Conservation (phyloP, 2,797 vertebrate species). For the Macropus fuliginosus region DNA sequence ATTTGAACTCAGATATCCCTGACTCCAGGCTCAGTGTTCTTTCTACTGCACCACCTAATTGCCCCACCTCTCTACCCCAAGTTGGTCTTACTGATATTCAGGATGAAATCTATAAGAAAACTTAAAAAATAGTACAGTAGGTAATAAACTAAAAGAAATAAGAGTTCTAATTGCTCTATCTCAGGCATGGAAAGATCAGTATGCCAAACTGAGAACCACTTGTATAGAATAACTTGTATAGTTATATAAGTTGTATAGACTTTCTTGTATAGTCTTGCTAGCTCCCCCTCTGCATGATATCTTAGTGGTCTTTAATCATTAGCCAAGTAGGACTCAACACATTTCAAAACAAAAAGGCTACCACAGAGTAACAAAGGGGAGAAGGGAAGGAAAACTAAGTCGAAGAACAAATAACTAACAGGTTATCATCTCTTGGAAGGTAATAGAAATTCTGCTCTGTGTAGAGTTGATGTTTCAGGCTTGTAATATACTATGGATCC, state of each 20-base stretch:
- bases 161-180: slow-evolving; percentile 1
- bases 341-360: slow-evolving; percentile 53
- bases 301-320: neutral
- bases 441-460: neutral
- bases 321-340: slow-evolving; percentile 5
- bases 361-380: slow-evolving; percentile 19
- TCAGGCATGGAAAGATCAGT: neutral
- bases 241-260: neutral
- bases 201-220: slow-evolving; percentile 34
- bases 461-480: slow-evolving; percentile 18
- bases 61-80: neutral
- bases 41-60: neutral
- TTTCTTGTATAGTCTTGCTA: neutral
- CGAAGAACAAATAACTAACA: neutral
- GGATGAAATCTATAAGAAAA: neutral
- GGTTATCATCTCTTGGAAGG: slow-evolving; percentile 10
- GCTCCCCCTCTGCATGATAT: neutral
- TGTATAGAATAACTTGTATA: neutral
- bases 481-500: neutral
- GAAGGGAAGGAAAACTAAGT: slow-evolving; percentile 43
- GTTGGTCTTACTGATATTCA: neutral
- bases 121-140: neutral
- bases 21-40: neutral
- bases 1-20: neutral
- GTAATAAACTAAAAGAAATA: neutral